phyloP scores from a whole-genome alignment of 2,113 vertebrate genomes.

The Thymallus thymallus region DNA sequence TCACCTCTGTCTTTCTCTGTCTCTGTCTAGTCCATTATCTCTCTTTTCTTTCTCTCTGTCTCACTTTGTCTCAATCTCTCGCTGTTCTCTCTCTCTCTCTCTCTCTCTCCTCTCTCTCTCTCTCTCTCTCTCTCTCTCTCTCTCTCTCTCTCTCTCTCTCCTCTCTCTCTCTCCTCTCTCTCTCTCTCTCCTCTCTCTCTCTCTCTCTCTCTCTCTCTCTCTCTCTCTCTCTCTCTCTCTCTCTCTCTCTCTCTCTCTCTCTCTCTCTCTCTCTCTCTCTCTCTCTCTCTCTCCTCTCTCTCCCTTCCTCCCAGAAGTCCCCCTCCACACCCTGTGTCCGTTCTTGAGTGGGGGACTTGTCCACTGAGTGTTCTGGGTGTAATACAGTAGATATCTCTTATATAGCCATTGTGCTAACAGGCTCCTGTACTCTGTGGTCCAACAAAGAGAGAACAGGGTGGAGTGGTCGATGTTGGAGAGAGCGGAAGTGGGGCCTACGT shows the following conservation, averaged over 20 bases:
- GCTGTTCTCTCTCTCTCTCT: not conserved
- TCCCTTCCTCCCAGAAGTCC: constrained; percentile 15
- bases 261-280: not conserved
- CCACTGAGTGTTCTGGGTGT: constrained; percentile 11
- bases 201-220: not conserved
- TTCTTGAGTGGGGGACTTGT: constrained; percentile 18
- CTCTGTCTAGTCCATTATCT: not conserved
- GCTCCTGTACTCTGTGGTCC: constrained; percentile 29
- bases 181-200: too few relatives aligned
- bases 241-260: not conserved
- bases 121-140: not conserved
- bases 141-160: not conserved
- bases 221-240: not conserved
- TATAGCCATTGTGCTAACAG: constrained; percentile 63
- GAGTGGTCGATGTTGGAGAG: too few relatives aligned
- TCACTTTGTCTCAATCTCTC: constrained; percentile 6
- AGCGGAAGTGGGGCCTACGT: constrained; percentile 59
- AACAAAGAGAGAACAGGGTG: constrained; percentile 1
- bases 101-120: not conserved
- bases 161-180: not conserved
- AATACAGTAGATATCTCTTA: constrained; percentile 55
- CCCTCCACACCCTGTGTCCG: constrained; percentile 8
- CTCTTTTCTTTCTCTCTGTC: not conserved
- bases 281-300: not conserved
- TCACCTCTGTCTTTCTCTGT: not conserved